Base-by-base conservation (phyloP, 2,113 vertebrate genomes). In the Ictalurus furcatus region DNA sequence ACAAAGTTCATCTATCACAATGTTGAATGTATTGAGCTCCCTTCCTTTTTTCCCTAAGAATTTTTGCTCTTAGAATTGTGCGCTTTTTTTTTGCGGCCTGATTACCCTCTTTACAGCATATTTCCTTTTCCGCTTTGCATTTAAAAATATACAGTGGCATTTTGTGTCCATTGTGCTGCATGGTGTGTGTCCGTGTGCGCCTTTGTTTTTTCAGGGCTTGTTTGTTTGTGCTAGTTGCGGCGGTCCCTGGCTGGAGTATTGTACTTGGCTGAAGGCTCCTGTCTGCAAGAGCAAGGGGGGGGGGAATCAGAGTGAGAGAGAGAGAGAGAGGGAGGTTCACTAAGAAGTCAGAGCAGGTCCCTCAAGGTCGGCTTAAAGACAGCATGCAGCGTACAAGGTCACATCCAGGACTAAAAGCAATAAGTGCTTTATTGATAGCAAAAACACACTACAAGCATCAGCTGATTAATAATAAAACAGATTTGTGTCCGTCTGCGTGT, bases 341-440 rank as follows among this genome's bases (percentile, higher is more conserved):
- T 91, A 91, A 93, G 91, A 91, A 93, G 94, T 95, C 94, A 94
- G 93, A 95, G 92, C 92, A 90, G 95, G 95, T 95, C 95, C 94
- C 95, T 95, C 96, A 97, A 97, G 96, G 96, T 97, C 96, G 92
- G 88, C 90, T 93, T 93, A 94, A 95, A 96, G 96, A 95, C 94
- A 89, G 93, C 92, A 95, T 94, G 93, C 94, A 94, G 85, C 67
- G 73, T 93, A 91, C 96, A 97, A 97, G 96, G 97, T 97, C 97
- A 96, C 93, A 94, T 96, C 95, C 94, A 93, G 92, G 95, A 96
- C 96, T 96, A 95, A 97, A 97, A 97, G 96, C 96, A 97, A 96
- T 97, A 97, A 97, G 96, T 97, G 96, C 96, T 97, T 96, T 97
- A 97, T 97, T 97, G 97, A 97, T 95, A 96, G 94, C 94, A 92